Conservation (phyloP, 2,797 vertebrate genomes). For the Botia kubotai region DNA sequence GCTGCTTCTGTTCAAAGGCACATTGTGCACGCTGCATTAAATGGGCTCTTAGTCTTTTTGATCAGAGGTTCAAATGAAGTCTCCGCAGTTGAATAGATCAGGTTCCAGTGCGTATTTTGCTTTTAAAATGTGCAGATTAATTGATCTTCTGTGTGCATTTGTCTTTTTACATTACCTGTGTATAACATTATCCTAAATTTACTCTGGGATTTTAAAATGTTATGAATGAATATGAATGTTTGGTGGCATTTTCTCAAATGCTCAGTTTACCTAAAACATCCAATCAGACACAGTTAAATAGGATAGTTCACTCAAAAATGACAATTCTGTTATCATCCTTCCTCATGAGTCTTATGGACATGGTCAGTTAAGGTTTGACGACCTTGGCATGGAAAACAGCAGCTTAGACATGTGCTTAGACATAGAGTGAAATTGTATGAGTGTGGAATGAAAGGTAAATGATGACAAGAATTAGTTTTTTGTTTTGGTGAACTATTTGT, state of each 20-base stretch:
- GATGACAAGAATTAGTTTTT: background rate
- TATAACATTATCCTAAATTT: background rate
- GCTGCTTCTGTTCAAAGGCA: background rate
- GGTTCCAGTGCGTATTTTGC: too few relatives aligned
- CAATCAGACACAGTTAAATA: background rate
- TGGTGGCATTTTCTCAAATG: background rate
- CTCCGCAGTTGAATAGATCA: too few relatives aligned
- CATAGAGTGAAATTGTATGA: background rate
- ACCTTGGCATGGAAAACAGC: background rate
- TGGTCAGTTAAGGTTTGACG: background rate
- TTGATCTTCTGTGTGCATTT: constrained; percentile 20
- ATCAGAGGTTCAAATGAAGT: background rate
- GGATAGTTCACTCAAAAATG: background rate
- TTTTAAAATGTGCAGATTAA: background rate
- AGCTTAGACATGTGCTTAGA: background rate
- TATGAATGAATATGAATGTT: background rate
- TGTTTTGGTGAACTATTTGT: background rate
- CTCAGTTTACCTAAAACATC: background rate
- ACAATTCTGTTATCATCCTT: background rate
- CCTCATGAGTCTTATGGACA: background rate
- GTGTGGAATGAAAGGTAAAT: too few relatives aligned
- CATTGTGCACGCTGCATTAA: background rate
- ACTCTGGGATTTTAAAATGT: background rate
- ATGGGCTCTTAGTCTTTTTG: background rate
- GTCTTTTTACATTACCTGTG: background rate